A percentile compares a stretch with the other conserved stretches of the same genome.
Evolutionary conservation across 2,797 vertebrate genomes (phyloP).

Genomic region (Mus spretus): DNA sequence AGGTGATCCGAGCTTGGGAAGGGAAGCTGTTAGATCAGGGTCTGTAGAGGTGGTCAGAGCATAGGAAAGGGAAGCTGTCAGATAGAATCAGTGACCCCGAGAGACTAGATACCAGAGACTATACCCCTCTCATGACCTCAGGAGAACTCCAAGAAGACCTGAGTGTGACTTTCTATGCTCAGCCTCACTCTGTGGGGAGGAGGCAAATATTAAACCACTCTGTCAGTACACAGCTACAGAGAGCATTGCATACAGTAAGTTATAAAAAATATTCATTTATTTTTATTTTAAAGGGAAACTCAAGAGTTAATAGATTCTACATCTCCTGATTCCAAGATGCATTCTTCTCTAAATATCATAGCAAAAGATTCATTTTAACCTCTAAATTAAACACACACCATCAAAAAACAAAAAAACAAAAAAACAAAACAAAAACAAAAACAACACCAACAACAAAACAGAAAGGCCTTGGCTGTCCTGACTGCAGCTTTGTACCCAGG

Average conservation of each 20-base stretch:
- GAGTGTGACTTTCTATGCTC: rapidly evolving
- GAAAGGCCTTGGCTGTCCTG: rapidly evolving
- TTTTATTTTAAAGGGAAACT: background rate
- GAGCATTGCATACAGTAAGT: rapidly evolving
- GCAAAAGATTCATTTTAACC: background rate
- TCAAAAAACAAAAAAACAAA: too few species aligned
- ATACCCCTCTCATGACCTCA: background rate
- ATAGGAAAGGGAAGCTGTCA: background rate
- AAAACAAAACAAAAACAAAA: too few species aligned
- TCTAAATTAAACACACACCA: background rate
- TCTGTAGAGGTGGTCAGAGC: background rate
- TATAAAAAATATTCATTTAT: background rate
- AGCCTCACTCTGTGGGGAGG: rapidly evolving
- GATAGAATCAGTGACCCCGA: rapidly evolving
- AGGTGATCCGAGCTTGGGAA: background rate
- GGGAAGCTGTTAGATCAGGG: rapidly evolving
- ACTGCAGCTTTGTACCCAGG: background rate
- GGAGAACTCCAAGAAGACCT: background rate
- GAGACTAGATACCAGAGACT: background rate
- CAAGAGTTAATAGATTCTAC: background rate
- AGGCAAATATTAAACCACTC: rapidly evolving
- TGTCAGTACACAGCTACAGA: rapidly evolving
- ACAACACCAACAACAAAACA: too few species aligned
- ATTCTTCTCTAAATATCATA: background rate
- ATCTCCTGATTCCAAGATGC: background rate